Conservation (phyloP, 2,113 vertebrate species). For the Syngnathus typhle region DNA sequence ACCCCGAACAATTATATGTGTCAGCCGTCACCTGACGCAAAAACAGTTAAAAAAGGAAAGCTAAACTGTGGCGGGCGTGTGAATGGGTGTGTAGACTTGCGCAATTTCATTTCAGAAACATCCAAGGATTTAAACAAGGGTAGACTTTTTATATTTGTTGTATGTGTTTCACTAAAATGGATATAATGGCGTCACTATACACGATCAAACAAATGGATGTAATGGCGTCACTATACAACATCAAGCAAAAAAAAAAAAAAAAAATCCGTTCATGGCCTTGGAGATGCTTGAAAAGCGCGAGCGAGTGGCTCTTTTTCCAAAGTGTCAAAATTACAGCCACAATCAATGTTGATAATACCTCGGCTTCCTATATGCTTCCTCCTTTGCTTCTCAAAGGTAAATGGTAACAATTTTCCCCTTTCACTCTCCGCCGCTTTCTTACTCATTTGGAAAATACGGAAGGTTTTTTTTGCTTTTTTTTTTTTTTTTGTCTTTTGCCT, state of each 20-base stretch:
- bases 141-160: too few species aligned
- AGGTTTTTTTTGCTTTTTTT: constrained; percentile 19
- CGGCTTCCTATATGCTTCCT: constrained; percentile 38
- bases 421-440: constrained; percentile 53
- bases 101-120: neutral
- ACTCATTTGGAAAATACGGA: constrained; percentile 39
- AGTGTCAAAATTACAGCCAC: constrained; percentile 54
- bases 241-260: neutral
- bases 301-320: constrained; percentile 24
- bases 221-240: constrained; percentile 25
- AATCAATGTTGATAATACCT: constrained; percentile 62
- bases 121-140: too few species aligned
- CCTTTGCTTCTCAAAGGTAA: constrained; percentile 52
- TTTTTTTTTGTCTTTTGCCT: constrained; percentile 25
- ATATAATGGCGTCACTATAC: constrained; percentile 24
- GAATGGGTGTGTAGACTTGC: neutral
- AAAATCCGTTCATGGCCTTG: too few species aligned
- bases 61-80: neutral
- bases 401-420: constrained; percentile 69
- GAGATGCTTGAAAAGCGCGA: too few species aligned
- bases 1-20: too few species aligned
- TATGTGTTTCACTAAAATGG: neutral
- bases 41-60: too few species aligned
- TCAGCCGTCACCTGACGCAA: too few species aligned
- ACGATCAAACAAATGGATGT: constrained; percentile 3